Conservation (phyloP, 1,140 invertebrate genomes). For the Periplaneta americana region DNA sequence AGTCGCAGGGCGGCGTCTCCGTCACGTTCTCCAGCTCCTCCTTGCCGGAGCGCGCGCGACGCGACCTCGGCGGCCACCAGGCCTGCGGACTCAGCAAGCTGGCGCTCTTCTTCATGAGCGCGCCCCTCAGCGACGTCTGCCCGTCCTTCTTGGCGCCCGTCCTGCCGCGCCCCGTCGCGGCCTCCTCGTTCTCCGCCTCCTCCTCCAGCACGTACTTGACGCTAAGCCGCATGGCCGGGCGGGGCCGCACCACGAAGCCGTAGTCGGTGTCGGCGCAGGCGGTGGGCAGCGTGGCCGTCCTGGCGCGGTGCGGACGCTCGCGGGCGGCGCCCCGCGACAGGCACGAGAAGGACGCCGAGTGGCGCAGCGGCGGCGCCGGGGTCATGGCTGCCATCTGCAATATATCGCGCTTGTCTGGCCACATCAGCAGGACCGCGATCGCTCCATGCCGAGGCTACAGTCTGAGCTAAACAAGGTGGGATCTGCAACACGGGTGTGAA, state of each 20-base stretch:
- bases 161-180: slow-evolving; percentile 19
- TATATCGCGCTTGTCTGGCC: background rate
- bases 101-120: slow-evolving; percentile 38
- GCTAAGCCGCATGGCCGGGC: background rate
- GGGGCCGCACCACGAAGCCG: slow-evolving; percentile 25
- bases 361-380: slow-evolving; percentile 36
- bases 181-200: slow-evolving; percentile 18
- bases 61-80: slow-evolving; percentile 24
- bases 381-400: background rate
- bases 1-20: slow-evolving; percentile 23
- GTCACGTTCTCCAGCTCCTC: slow-evolving; percentile 20
- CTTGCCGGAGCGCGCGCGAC: slow-evolving; percentile 6
- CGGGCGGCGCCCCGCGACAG: slow-evolving; percentile 37
- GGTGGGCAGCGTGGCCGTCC: slow-evolving; percentile 42
- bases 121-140: slow-evolving; percentile 26
- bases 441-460: background rate
- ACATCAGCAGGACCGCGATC: background rate
- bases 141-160: background rate
- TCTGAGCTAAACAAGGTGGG: background rate
- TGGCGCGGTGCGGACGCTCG: slow-evolving; percentile 36
- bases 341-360: slow-evolving; percentile 48
- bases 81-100: slow-evolving; percentile 40
- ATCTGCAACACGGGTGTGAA: background rate
- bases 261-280: slow-evolving; percentile 27
- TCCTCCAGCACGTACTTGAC: slow-evolving; percentile 23